A percentile compares a stretch with the other conserved stretches of the same genome.
Evolutionary conservation across 2,113 vertebrate species (phyloP).

Genomic region (Mormyrus lacerda): DNA sequence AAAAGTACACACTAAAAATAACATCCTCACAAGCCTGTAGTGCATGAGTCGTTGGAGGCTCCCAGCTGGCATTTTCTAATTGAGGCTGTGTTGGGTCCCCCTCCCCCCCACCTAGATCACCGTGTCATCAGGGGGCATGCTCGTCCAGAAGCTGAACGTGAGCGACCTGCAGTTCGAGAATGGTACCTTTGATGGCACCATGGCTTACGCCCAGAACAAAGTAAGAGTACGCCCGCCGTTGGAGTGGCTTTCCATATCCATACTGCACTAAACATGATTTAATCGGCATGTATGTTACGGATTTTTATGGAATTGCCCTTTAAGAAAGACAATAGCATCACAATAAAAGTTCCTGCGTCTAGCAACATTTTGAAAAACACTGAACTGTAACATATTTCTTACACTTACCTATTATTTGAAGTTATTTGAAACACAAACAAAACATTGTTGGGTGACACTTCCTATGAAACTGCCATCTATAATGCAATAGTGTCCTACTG

Average conservation of each 20-base stretch:
- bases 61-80: not conserved
- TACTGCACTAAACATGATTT: not conserved
- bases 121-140: constrained; percentile 79
- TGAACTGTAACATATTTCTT: not conserved
- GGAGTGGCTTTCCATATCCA: not conserved
- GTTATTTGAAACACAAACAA: not conserved
- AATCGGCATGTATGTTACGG: not conserved
- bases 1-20: not conserved
- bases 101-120: constrained; percentile 59
- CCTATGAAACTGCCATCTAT: not conserved
- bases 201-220: constrained; percentile 83
- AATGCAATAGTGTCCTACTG: not conserved
- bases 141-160: constrained; percentile 72
- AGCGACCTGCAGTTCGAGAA: constrained; percentile 71
- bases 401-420: not conserved
- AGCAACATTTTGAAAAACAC: not conserved
- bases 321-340: not conserved
- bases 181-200: constrained; percentile 72
- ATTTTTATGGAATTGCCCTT: not conserved
- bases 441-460: not conserved
- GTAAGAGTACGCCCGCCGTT: constrained; percentile 40
- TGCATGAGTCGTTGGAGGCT: not conserved
- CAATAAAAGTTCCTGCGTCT: not conserved
- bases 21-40: not conserved
- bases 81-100: not conserved